Evolutionary conservation across 1,140 invertebrate species (phyloP).

Genomic region (Drosophila funebris): DNA sequence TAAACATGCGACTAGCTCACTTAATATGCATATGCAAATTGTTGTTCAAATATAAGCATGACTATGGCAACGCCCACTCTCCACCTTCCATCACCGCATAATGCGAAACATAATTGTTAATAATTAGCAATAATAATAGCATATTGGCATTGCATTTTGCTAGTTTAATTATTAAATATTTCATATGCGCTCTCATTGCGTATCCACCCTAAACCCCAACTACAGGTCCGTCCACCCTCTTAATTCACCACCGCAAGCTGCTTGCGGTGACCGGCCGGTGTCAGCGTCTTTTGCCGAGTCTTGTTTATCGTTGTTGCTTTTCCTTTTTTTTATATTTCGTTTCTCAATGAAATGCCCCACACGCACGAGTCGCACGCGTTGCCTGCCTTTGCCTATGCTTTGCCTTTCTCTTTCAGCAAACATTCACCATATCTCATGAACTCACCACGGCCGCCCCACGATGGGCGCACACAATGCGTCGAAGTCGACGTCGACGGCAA

Average conservation of each 20-base stretch:
- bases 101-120: constrained; percentile 22
- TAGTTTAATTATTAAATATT: constrained; percentile 29
- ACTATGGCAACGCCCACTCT: constrained; percentile 36
- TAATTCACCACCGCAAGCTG: constrained; percentile 21
- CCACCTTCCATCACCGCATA: neutral
- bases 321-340: constrained; percentile 48
- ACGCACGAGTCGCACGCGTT: constrained; percentile 56
- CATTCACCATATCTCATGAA: constrained; percentile 61
- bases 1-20: neutral
- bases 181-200: constrained; percentile 19
- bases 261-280: constrained; percentile 67
- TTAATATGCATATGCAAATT: constrained; percentile 22
- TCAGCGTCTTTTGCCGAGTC: constrained; percentile 58
- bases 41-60: constrained; percentile 19
- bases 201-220: constrained; percentile 7
- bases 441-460: constrained; percentile 59
- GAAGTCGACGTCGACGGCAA: constrained; percentile 17
- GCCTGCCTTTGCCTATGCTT: constrained; percentile 43
- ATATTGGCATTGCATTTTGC: constrained; percentile 40
- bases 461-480: constrained; percentile 55
- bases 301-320: constrained; percentile 44
- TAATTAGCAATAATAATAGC: constrained; percentile 28
- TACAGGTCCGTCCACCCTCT: neutral
- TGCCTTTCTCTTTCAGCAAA: constrained; percentile 79
- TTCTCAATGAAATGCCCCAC: constrained; percentile 71